Conservation (phyloP, 2,888 invertebrate species). For the Candidula unifasciata region DNA sequence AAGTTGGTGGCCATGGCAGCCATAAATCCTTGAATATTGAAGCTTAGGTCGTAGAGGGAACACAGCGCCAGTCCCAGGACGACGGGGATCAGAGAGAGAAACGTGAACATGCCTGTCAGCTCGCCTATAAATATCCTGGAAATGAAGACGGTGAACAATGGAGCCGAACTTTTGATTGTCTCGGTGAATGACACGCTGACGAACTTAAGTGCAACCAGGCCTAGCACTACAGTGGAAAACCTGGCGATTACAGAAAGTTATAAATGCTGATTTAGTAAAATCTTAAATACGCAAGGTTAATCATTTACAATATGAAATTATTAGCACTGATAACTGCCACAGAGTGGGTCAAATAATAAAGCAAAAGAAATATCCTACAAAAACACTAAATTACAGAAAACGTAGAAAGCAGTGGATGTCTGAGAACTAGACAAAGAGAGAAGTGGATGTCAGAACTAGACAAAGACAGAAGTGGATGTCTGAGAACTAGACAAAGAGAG, state of each 20-base stretch:
- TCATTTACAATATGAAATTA: constrained; percentile 86
- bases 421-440: too few relatives aligned
- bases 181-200: constrained; percentile 89
- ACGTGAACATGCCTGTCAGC: constrained; percentile 80
- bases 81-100: constrained; percentile 86
- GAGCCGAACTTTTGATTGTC: constrained; percentile 88
- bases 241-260: constrained; percentile 74
- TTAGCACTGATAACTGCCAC: too few relatives aligned
- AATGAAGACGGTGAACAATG: constrained; percentile 87
- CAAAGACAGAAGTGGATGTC: too few relatives aligned
- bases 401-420: too few relatives aligned
- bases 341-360: too few relatives aligned
- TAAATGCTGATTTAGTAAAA: constrained; percentile 84
- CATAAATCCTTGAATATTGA: constrained; percentile 85
- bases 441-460: too few relatives aligned
- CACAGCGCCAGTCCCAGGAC: constrained; percentile 87
- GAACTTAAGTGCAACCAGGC: constrained; percentile 86
- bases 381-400: too few relatives aligned
- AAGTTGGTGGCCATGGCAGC: constrained; percentile 87
- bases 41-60: constrained; percentile 87
- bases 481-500: too few relatives aligned
- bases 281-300: constrained; percentile 82
- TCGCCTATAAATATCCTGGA: constrained; percentile 78
- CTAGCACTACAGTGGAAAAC: constrained; percentile 86
- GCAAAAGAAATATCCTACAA: too few relatives aligned